Percentiles rank a stretch among this genome's conserved stretches.
These are phyloP conservation scores for Coelinius sp. DNA, from an alignment of 2,888 invertebrate genomes.

Conservation along the genomic window DNA sequence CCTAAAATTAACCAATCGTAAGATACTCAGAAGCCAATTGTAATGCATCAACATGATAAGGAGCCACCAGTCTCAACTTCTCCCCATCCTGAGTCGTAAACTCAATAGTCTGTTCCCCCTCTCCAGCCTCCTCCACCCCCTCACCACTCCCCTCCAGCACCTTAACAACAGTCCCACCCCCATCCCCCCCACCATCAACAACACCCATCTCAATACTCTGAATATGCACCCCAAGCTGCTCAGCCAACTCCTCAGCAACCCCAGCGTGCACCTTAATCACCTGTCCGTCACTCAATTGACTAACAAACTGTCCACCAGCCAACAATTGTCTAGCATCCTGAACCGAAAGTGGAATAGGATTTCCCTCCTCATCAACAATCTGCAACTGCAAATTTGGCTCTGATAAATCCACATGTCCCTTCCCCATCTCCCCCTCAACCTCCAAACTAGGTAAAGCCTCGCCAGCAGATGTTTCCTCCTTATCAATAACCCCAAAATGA, in stretches of 20 bases:
- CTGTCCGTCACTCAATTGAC: slow-evolving; percentile 63
- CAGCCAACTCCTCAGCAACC: slow-evolving; percentile 66
- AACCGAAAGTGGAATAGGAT: slow-evolving; percentile 79
- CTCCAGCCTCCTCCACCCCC: slow-evolving; percentile 57
- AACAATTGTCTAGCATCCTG: slow-evolving; percentile 79
- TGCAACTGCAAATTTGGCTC: slow-evolving; percentile 69
- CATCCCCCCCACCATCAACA: slow-evolving; percentile 25
- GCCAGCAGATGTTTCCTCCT: slow-evolving; percentile 51
- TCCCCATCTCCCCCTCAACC: slow-evolving; percentile 48
- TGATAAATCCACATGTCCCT: slow-evolving; percentile 53
- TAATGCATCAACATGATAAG: slow-evolving; percentile 72
- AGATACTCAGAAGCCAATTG: slow-evolving; percentile 69
- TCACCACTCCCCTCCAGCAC: slow-evolving; percentile 60
- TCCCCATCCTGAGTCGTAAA: slow-evolving; percentile 74
- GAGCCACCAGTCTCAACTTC: slow-evolving; percentile 76
- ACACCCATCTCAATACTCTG: slow-evolving; percentile 49
- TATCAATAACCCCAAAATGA: slow-evolving; percentile 62
- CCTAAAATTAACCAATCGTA: slow-evolving; percentile 64
- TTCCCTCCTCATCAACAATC: slow-evolving; percentile 80
- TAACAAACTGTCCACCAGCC: slow-evolving; percentile 71
- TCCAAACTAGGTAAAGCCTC: slow-evolving; percentile 56
- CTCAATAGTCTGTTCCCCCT: slow-evolving; percentile 70
- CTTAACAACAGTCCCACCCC: slow-evolving; percentile 48
- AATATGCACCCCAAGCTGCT: slow-evolving; percentile 70
- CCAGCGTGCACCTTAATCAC: slow-evolving; percentile 62